A percentile compares a stretch with the other conserved stretches of the same genome.
Evolutionary conservation across 2,797 vertebrate genomes (phyloP).

Genomic region (Paguma larvata): DNA sequence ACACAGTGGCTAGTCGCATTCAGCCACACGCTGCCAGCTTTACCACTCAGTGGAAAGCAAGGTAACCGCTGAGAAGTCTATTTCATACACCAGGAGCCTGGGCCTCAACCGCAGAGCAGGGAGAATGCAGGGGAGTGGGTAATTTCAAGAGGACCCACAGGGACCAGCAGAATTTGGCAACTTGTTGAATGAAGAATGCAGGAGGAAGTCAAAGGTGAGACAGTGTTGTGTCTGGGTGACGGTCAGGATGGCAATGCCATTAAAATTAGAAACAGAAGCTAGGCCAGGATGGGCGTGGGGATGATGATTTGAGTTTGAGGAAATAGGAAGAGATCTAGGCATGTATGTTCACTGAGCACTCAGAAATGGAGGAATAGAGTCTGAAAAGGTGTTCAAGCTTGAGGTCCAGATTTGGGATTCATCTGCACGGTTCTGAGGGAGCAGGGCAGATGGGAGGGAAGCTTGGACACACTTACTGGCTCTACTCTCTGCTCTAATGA

Average conservation of each 20-base stretch:
- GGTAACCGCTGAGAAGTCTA: not conserved
- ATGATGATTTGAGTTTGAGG: not conserved
- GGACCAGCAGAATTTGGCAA: conserved; percentile 11
- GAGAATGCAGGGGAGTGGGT: not conserved
- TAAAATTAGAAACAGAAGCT: not conserved
- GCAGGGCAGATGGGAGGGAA: not conserved
- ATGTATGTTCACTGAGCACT: not conserved
- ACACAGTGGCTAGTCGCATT: not conserved
- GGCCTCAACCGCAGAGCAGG: not conserved
- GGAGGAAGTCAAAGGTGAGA: not conserved
- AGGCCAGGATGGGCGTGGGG: not conserved
- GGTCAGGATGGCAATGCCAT: not conserved
- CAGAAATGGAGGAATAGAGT: not conserved
- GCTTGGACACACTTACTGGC: not conserved
- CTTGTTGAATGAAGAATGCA: not conserved
- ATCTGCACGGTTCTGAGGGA: too few relatives aligned
- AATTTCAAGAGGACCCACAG: not conserved
- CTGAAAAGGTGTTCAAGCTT: not conserved
- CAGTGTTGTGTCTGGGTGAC: not conserved
- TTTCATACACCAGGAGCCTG: not conserved
- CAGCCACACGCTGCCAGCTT: not conserved
- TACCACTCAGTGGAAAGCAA: not conserved
- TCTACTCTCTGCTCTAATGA: not conserved
- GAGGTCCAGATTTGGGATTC: not conserved
- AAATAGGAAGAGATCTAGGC: not conserved